Percentiles rank a stretch among this genome's conserved stretches.
phyloP scores from a whole-genome alignment of 1,140 invertebrate species.

The Leucophenga varia region DNA sequence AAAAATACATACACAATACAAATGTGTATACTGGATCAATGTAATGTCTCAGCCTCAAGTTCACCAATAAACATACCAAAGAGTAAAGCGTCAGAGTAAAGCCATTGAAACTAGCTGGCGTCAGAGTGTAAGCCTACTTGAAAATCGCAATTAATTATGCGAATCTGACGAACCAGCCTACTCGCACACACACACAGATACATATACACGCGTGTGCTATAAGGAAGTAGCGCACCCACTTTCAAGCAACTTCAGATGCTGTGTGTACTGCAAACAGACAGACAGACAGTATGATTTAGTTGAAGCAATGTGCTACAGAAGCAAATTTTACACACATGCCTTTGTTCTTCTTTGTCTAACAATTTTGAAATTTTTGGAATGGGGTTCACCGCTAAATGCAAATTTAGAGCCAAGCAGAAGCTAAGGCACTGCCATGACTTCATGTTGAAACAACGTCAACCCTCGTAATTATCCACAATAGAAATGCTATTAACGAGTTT shows the following conservation, averaged over 20 bases:
- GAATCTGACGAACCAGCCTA: slow-evolving; percentile 52
- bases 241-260: slow-evolving; percentile 14
- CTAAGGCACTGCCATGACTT: slow-evolving; percentile 43
- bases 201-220: slow-evolving; percentile 5
- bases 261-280: slow-evolving; percentile 44
- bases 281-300: slow-evolving; percentile 48
- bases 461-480: slow-evolving; percentile 52
- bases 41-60: too few relatives aligned
- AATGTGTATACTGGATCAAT: too few relatives aligned
- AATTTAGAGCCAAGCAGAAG: slow-evolving; percentile 53
- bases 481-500: slow-evolving; percentile 54
- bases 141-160: slow-evolving; percentile 54
- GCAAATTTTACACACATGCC: too few relatives aligned
- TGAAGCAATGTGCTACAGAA: too few relatives aligned
- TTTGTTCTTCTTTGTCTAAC: too few relatives aligned
- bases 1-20: too few relatives aligned
- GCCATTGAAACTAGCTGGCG: too few relatives aligned
- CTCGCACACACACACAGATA: slow-evolving; percentile 4
- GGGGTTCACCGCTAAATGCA: slow-evolving; percentile 31
- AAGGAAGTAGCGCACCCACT: slow-evolving; percentile 3
- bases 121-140: slow-evolving; percentile 30
- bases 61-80: too few relatives aligned
- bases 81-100: too few relatives aligned
- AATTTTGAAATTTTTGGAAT: too few relatives aligned
- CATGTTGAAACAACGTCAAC: slow-evolving; percentile 39